phyloP scores from a whole-genome alignment of 1,140 invertebrate genomes.

The Chrysoperla carnea region DNA sequence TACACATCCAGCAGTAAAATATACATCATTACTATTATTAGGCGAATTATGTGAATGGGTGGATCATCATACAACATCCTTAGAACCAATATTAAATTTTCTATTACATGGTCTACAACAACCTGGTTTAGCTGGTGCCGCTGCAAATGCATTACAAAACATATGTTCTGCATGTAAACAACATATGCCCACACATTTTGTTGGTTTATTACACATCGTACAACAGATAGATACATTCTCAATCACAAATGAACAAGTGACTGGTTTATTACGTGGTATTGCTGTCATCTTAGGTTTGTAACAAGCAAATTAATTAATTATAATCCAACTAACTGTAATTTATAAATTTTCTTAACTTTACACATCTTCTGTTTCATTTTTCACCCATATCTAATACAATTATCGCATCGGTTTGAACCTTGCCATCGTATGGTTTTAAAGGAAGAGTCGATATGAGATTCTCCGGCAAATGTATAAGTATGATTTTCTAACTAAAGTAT shows the following conservation, averaged over 20 bases:
- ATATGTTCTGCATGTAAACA: constrained; percentile 63
- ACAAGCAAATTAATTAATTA: constrained; percentile 34
- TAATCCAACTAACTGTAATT: neutral
- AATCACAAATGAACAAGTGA: constrained; percentile 63
- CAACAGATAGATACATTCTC: constrained; percentile 60
- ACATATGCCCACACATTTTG: constrained; percentile 66
- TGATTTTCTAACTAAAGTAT: no score
- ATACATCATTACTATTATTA: constrained; percentile 75
- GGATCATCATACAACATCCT: constrained; percentile 61
- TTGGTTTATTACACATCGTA: constrained; percentile 63
- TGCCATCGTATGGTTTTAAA: no score
- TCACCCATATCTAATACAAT: no score
- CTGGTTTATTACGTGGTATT: constrained; percentile 64
- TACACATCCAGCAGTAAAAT: constrained; percentile 72
- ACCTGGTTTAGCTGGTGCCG: constrained; percentile 51
- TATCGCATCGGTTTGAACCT: no score
- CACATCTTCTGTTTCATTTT: no score
- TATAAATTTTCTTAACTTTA: no score
- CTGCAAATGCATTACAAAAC: constrained; percentile 54
- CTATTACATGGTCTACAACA: constrained; percentile 56
- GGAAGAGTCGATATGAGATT: no score
- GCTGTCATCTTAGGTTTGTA: constrained; percentile 45
- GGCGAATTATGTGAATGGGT: constrained; percentile 95
- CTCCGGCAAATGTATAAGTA: no score
- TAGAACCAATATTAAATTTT: constrained; percentile 68